These are phyloP conservation scores for Leptinotarsa texana DNA, from an alignment of 1,140 invertebrate genomes.

Conservation along the genomic window DNA sequence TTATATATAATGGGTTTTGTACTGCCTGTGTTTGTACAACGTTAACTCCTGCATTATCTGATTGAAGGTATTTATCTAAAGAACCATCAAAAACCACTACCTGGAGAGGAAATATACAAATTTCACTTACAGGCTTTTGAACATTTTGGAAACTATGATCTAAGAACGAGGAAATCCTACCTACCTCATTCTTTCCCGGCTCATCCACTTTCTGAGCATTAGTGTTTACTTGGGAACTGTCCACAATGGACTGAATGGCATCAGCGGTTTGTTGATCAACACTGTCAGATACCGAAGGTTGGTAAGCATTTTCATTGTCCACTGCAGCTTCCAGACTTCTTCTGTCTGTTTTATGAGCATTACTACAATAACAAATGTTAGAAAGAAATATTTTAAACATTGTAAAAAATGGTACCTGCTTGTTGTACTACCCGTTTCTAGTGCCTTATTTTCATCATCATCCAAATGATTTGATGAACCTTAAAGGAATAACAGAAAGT, in stretches of 20 bases:
- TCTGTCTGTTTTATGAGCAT: too few species aligned
- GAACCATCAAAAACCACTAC: constrained; percentile 30
- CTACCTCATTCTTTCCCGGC: neutral
- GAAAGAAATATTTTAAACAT: too few species aligned
- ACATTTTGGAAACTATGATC: neutral
- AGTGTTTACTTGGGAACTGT: neutral
- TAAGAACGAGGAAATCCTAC: neutral
- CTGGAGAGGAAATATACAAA: neutral
- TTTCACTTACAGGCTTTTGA: neutral
- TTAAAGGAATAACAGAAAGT: neutral
- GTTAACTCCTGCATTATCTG: neutral
- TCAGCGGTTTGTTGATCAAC: constrained; percentile 33
- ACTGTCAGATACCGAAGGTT: neutral
- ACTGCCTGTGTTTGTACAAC: constrained; percentile 9
- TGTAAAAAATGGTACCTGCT: neutral
- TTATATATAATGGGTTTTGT: constrained; percentile 23
- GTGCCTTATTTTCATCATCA: neutral
- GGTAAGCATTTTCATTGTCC: too few species aligned
- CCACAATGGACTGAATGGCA: constrained; percentile 31
- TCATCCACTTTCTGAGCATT: constrained; percentile 1
- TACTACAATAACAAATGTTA: too few species aligned
- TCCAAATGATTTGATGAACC: constrained; percentile 1
- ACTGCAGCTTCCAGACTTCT: too few species aligned
- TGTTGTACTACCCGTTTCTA: constrained; percentile 3
- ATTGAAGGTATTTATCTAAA: constrained; percentile 34